Percentiles rank a stretch among this genome's conserved stretches.
Conservation (phyloP, 2,797 vertebrate genomes). For the Chiloscyllium punctatum region DNA sequence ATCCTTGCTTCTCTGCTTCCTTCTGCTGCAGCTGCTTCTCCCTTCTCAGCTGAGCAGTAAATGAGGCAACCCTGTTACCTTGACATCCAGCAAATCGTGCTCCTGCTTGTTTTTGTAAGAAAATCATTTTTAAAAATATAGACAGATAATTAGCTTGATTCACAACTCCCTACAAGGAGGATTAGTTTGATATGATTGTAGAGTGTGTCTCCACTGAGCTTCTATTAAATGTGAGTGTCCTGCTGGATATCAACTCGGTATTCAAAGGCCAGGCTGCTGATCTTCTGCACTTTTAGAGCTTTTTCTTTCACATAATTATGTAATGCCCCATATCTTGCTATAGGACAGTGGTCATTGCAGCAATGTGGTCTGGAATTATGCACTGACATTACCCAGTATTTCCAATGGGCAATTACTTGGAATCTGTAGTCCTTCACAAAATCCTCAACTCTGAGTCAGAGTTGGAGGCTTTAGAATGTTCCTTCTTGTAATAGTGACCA, state of each 20-base stretch:
- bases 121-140: neutral
- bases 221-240: neutral
- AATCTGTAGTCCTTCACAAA: no score
- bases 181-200: neutral
- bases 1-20: neutral
- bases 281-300: neutral
- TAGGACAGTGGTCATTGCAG: no score
- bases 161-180: neutral
- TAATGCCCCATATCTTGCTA: neutral
- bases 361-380: no score
- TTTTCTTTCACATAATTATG: neutral
- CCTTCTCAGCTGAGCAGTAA: neutral
- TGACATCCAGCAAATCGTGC: neutral
- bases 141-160: neutral
- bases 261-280: neutral
- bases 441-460: no score
- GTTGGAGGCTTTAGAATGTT: no score
- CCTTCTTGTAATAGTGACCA: no score
- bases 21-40: neutral
- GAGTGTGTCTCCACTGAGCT: neutral
- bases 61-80: neutral
- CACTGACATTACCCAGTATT: no score
- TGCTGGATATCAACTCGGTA: neutral
- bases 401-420: no score
- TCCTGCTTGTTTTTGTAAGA: neutral